phyloP scores from a whole-genome alignment of 2,797 vertebrate genomes.

The Remorina albescens region DNA sequence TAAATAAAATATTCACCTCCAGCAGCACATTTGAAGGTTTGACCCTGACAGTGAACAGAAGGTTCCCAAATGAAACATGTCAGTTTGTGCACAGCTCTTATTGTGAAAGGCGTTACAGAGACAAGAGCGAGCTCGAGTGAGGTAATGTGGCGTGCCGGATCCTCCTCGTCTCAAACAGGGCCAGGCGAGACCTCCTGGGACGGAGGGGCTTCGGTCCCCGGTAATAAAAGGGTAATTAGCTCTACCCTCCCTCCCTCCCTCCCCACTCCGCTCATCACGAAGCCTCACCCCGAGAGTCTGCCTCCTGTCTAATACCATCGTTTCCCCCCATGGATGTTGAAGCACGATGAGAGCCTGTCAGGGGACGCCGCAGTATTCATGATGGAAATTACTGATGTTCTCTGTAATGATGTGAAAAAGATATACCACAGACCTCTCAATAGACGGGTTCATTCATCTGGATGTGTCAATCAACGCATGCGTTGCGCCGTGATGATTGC shows the following conservation, averaged over 20 bases:
- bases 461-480: slow-evolving; percentile 72
- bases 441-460: slow-evolving; percentile 54
- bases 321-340: slow-evolving; percentile 76
- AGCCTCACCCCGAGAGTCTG: slow-evolving; percentile 67
- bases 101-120: slow-evolving; percentile 44
- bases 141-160: slow-evolving; percentile 66
- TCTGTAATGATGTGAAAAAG: slow-evolving; percentile 76
- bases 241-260: slow-evolving; percentile 45
- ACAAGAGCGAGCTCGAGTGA: slow-evolving; percentile 32
- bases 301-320: slow-evolving; percentile 73
- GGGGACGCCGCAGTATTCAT: slow-evolving; percentile 69
- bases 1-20: too few relatives aligned
- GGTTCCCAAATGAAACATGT: slow-evolving; percentile 10
- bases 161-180: slow-evolving; percentile 70
- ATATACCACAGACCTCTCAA: slow-evolving; percentile 61
- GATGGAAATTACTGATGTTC: slow-evolving; percentile 80
- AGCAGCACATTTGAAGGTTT: not conserved
- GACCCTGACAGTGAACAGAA: not conserved
- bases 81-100: slow-evolving; percentile 26
- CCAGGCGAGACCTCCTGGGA: slow-evolving; percentile 69
- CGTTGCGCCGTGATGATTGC: slow-evolving; percentile 7
- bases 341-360: slow-evolving; percentile 70
- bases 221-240: slow-evolving; percentile 82
- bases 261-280: slow-evolving; percentile 66
- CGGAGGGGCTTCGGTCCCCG: slow-evolving; percentile 53